Base-by-base conservation (phyloP, 2,888 invertebrate species). In the Orthosia gracilis region DNA sequence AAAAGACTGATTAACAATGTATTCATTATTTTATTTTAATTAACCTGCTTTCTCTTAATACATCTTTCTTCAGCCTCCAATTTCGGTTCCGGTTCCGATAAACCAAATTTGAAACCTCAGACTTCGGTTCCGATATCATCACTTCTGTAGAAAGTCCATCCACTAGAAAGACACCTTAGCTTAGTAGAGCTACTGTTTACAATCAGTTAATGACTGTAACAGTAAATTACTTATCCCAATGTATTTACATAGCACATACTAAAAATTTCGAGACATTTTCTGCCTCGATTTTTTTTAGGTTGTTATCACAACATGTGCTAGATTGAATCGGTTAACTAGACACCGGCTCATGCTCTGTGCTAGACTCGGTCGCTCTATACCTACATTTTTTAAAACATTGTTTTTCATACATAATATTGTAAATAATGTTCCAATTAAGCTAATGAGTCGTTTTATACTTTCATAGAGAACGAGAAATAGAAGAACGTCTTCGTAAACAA, bases 391-490 rank as follows among this genome's bases (percentile, higher is more conserved):
- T 61, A 49, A 23, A 49, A 47, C 7, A 21, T 21, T 0, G 11
- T 23, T 31, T n/a, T 31, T 52, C 62, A 21, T 18, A 26, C 49
- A 26, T 40, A 40, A 9, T 18, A 49, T 49, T 45, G 21, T 15
- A 7, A 45, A 57, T 21, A 49, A 23, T 47, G 45, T 69, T 4
- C 11, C 63, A 21, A 54, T 4, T 18, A 13, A 70, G 7, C 47
- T 82, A 66, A 73, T 59, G 31, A 70, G 15, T 23, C 55, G 4
- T 73, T 67, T 61, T 64, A 12, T 66, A 9, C 31, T 55, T 73
- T 61, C 40, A 61, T 26, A 96, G 96, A 87, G 99, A 99, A 90
- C 97, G 98, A 69, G 98, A 99, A 96, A 99, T 99, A 83, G 99
- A 99, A 91, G 98, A 98, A 91, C 97, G 98, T 85, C 95, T 99